Conservation (phyloP, 2,888 invertebrate genomes). For the Prosopocoilus inquinatus region DNA sequence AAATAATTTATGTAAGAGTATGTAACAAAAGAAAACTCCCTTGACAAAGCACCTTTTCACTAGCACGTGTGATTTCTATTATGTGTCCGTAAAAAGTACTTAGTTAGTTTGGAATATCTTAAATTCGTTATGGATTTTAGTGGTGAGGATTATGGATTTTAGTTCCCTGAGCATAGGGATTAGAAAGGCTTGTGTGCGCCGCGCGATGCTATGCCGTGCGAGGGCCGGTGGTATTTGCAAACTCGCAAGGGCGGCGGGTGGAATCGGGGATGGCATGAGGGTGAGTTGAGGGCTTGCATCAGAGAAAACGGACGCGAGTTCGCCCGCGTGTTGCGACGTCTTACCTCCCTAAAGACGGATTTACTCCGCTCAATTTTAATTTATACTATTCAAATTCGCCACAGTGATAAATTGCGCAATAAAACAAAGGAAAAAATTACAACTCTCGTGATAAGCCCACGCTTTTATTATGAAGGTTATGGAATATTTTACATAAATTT, state of each 20-base stretch:
- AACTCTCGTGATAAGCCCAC: too few species aligned
- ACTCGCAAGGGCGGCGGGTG: conserved; percentile 27
- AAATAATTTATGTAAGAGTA: too few species aligned
- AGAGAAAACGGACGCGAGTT: conserved; percentile 32
- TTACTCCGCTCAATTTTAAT: conserved; percentile 14
- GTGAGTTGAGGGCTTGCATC: conserved; percentile 28
- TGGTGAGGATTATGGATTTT: conserved; percentile 41
- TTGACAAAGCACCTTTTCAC: neutral
- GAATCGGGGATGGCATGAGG: conserved; percentile 22
- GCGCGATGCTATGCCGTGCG: conserved; percentile 27
- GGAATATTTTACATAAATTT: too few species aligned
- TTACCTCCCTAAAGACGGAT: conserved; percentile 17
- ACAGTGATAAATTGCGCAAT: conserved; percentile 5
- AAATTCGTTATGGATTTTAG: conserved; percentile 33
- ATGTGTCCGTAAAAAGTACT: neutral
- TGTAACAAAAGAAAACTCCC: too few species aligned
- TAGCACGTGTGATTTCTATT: neutral
- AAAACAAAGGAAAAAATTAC: too few species aligned
- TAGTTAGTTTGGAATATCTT: conserved; percentile 17
- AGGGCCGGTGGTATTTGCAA: conserved; percentile 40
- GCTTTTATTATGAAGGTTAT: too few species aligned
- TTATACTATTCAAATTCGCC: conserved; percentile 1
- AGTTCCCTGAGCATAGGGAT: conserved; percentile 42
- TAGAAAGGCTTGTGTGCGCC: conserved; percentile 39
- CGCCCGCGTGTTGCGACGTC: conserved; percentile 35